phyloP scores from a whole-genome alignment of 2,113 vertebrate genomes.

The Stegostoma tigrinum region DNA sequence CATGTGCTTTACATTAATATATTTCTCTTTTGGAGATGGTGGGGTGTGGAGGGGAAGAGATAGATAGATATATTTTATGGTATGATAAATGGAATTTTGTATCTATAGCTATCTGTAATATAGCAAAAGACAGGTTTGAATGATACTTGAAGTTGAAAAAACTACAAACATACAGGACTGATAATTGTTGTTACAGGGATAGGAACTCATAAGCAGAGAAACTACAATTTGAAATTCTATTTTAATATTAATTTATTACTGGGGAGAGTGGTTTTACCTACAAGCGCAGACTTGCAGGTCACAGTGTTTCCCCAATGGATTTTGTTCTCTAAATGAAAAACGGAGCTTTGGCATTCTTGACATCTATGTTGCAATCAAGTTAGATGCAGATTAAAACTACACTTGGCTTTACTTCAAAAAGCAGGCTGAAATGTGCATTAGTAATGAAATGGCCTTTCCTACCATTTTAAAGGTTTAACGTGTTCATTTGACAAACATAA shows the following conservation, averaged over 20 bases:
- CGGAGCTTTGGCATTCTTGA: not conserved
- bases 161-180: not conserved
- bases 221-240: not conserved
- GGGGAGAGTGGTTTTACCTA: not conserved
- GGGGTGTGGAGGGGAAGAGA: not conserved
- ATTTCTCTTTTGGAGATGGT: not conserved
- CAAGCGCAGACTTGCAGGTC: not conserved
- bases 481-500: not conserved
- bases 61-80: not conserved
- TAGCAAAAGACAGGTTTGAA: not conserved
- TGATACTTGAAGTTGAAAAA: not conserved
- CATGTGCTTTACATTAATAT: not conserved
- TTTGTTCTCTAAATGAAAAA: not conserved
- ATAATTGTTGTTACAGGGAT: not conserved
- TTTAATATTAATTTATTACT: not conserved
- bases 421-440: not conserved
- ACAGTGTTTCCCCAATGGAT: not conserved
- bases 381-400: not conserved
- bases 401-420: not conserved
- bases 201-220: not conserved
- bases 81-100: not conserved
- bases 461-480: not conserved
- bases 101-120: not conserved
- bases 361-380: not conserved
- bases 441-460: not conserved